These are phyloP conservation scores for Platyscapa corneri DNA, from an alignment of 1,140 invertebrate species.

Conservation along the genomic window DNA sequence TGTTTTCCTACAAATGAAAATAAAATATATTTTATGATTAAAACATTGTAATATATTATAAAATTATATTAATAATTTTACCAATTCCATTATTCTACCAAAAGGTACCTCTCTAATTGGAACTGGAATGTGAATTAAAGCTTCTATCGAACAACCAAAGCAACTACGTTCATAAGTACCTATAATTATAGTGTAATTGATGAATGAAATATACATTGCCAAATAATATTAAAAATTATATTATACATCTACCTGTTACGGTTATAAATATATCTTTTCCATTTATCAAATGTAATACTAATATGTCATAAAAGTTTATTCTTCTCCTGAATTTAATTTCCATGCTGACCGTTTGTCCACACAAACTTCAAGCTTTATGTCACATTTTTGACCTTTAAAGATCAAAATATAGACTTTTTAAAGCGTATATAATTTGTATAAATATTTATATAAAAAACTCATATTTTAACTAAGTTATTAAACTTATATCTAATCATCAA, in stretches of 20 bases:
- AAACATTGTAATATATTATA: neutral
- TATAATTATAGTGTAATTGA: conserved; percentile 56
- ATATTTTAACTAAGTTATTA: too few relatives aligned
- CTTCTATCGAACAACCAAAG: conserved; percentile 95
- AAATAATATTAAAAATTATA: conserved; percentile 3
- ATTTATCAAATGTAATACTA: conserved; percentile 94
- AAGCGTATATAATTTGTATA: too few relatives aligned
- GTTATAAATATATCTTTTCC: conserved; percentile 98
- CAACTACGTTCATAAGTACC: conserved; percentile 90
- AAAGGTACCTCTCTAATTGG: conserved; percentile 86
- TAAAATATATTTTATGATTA: conserved; percentile 53
- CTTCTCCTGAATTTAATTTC: conserved; percentile 86
- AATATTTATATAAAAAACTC: too few relatives aligned
- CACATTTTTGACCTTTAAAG: conserved; percentile 83
- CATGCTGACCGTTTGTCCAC: conserved; percentile 87
- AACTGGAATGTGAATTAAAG: conserved; percentile 87
- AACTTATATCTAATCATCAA: too few relatives aligned
- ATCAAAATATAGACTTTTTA: too few relatives aligned
- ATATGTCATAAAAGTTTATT: conserved; percentile 94
- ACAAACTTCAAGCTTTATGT: conserved; percentile 85
- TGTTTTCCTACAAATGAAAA: conserved; percentile 75
- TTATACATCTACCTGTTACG: conserved; percentile 78
- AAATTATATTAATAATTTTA: conserved; percentile 71
- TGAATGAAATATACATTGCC: neutral
- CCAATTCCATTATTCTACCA: conserved; percentile 86